phyloP scores from a whole-genome alignment of 2,113 vertebrate genomes.

The Oncorhynchus mykiss region DNA sequence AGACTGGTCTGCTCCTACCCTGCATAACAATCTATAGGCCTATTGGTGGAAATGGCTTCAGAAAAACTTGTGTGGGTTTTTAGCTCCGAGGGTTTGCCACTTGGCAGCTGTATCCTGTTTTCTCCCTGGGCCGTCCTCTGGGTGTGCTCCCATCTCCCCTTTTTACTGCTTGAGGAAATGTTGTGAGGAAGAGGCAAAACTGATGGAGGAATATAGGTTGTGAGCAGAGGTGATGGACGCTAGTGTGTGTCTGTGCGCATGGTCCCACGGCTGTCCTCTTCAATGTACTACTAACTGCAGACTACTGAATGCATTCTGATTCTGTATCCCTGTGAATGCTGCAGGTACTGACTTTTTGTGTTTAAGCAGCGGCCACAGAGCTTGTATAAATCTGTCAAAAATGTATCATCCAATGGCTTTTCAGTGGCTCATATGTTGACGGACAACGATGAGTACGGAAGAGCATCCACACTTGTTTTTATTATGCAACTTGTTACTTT shows the following conservation, averaged over 20 bases:
- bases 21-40: not conserved
- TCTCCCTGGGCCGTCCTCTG: conserved; percentile 52
- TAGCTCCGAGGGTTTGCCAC: conserved; percentile 23
- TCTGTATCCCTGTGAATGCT: no score
- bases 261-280: no score
- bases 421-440: no score
- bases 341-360: no score
- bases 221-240: conserved; percentile 7
- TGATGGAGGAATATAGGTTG: conserved; percentile 44
- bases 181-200: conserved; percentile 60
- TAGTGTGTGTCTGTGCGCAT: conserved; percentile 13
- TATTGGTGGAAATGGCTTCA: not conserved
- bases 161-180: conserved; percentile 65
- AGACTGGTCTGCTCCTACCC: not conserved
- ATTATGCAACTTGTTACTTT: no score
- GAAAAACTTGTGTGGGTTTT: not conserved
- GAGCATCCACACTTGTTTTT: no score
- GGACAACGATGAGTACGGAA: no score
- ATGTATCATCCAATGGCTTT: no score
- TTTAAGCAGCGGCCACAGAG: no score
- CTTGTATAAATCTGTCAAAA: no score
- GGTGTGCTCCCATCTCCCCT: conserved; percentile 48
- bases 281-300: no score
- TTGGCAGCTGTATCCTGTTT: conserved; percentile 79
- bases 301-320: no score